Evolutionary conservation across 2,888 invertebrate species (phyloP).

Genomic region (Melinaea menophilus): DNA sequence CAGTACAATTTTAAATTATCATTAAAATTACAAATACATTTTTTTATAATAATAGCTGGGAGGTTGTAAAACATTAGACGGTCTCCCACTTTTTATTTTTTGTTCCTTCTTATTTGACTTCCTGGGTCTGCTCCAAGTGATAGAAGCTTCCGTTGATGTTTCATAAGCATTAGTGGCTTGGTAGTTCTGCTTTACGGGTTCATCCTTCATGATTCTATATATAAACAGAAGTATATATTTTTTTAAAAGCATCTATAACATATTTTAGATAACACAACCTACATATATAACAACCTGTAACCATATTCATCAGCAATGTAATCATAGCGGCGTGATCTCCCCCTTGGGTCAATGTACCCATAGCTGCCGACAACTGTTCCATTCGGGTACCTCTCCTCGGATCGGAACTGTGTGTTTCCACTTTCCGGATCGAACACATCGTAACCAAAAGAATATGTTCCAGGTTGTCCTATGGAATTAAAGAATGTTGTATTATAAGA

Average conservation of each 20-base stretch:
- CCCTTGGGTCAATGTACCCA: slow-evolving; percentile 82
- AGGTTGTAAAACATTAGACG: slow-evolving; percentile 13
- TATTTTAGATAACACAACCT: too few relatives aligned
- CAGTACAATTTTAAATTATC: too few relatives aligned
- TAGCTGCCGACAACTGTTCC: slow-evolving; percentile 86
- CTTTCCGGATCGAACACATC: slow-evolving; percentile 81
- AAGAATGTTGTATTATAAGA: not conserved
- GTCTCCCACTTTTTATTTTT: slow-evolving; percentile 6
- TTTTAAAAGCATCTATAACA: too few relatives aligned
- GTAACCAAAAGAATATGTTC: slow-evolving; percentile 85
- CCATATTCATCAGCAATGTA: slow-evolving; percentile 83
- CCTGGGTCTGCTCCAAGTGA: slow-evolving; percentile 60
- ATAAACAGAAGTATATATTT: not conserved
- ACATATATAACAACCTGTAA: slow-evolving; percentile 72
- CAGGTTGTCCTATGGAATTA: slow-evolving; percentile 58
- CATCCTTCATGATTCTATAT: slow-evolving; percentile 36
- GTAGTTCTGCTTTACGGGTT: slow-evolving; percentile 15
- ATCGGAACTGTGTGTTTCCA: slow-evolving; percentile 83
- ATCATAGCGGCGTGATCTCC: slow-evolving; percentile 77
- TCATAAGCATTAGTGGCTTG: slow-evolving; percentile 11
- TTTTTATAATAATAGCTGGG: slow-evolving; percentile 7
- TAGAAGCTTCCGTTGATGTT: slow-evolving; percentile 46
- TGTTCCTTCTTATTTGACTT: slow-evolving; percentile 33
- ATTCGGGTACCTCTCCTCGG: slow-evolving; percentile 83
- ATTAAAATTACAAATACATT: not conserved